Evolutionary conservation across 92 coral and sea anemone genomes (phyloP).

Genomic region (Epizoanthus stellaris): DNA sequence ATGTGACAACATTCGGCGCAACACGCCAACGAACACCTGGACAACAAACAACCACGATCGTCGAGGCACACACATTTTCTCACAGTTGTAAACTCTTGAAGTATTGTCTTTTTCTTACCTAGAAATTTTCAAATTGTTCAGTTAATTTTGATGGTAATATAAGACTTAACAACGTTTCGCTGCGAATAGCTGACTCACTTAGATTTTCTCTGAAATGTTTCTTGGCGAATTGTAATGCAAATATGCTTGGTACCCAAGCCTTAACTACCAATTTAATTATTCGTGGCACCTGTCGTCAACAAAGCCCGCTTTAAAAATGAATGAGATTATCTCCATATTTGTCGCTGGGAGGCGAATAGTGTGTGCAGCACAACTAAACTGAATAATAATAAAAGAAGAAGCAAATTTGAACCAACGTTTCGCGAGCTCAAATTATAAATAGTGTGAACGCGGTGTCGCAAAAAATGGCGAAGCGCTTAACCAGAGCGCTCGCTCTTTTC

Average conservation of each 20-base stretch:
- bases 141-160: neutral
- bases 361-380: slow-evolving; percentile 79
- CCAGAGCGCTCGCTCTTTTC: slow-evolving; percentile 70
- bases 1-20: slow-evolving; percentile 27
- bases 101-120: neutral
- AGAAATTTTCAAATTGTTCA: neutral
- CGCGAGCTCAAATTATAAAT: slow-evolving; percentile 62
- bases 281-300: slow-evolving; percentile 73
- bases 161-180: slow-evolving; percentile 8
- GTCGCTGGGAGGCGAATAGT: slow-evolving; percentile 86
- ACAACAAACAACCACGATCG: neutral
- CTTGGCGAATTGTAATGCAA: slow-evolving; percentile 33
- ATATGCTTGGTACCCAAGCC: slow-evolving; percentile 8
- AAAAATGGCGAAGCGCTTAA: slow-evolving; percentile 66
- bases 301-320: slow-evolving; percentile 80
- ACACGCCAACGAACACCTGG: slow-evolving; percentile 4
- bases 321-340: slow-evolving; percentile 93
- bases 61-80: neutral
- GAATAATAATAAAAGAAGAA: slow-evolving; percentile 62
- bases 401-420: slow-evolving; percentile 44
- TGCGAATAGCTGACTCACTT: neutral
- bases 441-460: slow-evolving; percentile 34
- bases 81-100: neutral
- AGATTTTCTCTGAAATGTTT: slow-evolving; percentile 14
- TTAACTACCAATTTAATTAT: slow-evolving; percentile 66